A percentile compares a stretch with the other conserved stretches of the same genome.
Evolutionary conservation across 1,140 invertebrate genomes (phyloP).

Genomic region (Saxidomus purpurata): DNA sequence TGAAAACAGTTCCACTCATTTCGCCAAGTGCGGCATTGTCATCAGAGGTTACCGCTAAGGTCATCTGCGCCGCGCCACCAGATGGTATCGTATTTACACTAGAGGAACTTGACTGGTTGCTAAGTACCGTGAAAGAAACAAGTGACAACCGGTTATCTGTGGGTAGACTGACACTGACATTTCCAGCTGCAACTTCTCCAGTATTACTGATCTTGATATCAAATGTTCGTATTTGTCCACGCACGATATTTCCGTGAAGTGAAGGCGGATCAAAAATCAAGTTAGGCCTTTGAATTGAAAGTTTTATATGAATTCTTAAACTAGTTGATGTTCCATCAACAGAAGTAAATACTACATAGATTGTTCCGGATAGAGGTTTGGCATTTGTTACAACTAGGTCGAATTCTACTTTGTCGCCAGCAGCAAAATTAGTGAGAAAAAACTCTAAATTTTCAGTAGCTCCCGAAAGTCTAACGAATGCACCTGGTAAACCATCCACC

Average conservation of each 20-base stretch:
- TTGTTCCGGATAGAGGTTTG: slow-evolving; percentile 49
- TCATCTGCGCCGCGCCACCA: slow-evolving; percentile 54
- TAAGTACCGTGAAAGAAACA: slow-evolving; percentile 57
- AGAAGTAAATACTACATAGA: slow-evolving; percentile 49
- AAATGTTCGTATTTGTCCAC: slow-evolving; percentile 36
- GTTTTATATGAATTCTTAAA: slow-evolving; percentile 29
- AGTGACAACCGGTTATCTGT: slow-evolving; percentile 51
- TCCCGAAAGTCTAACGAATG: not conserved
- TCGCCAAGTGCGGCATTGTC: slow-evolving; percentile 57
- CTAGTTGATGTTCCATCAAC: slow-evolving; percentile 33
- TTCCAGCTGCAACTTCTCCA: slow-evolving; percentile 63
- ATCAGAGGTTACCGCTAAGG: slow-evolving; percentile 26
- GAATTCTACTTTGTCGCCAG: not conserved
- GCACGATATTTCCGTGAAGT: slow-evolving; percentile 35
- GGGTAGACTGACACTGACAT: slow-evolving; percentile 61
- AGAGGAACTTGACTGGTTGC: not conserved
- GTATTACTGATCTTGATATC: slow-evolving; percentile 67
- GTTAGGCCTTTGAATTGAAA: slow-evolving; percentile 47
- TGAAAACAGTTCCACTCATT: slow-evolving; percentile 58
- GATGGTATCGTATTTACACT: slow-evolving; percentile 31
- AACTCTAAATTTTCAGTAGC: not conserved
- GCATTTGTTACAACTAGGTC: slow-evolving; percentile 53
- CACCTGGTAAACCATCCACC: not conserved
- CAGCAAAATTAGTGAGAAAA: not conserved
- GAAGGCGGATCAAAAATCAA: slow-evolving; percentile 34